Conservation (phyloP, 2,113 vertebrate species). For the Notarius lentiginosus region DNA sequence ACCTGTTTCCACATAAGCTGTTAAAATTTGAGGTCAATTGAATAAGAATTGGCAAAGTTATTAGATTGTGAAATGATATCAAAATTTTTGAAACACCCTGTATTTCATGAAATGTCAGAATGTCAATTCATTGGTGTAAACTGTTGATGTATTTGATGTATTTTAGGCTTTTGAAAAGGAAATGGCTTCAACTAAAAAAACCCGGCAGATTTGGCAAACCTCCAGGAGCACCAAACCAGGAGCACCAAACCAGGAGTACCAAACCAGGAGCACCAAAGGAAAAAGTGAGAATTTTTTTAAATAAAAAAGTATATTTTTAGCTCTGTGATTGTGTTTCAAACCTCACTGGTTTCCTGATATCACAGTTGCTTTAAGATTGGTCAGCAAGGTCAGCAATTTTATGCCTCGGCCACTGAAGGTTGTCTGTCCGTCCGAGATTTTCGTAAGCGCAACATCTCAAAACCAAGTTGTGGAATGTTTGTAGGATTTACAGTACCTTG, state of each 20-base stretch:
- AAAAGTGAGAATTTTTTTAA: conserved; percentile 26
- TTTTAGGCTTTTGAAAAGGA: conserved; percentile 64
- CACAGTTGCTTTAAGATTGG: neutral
- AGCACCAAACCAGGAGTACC: too few relatives aligned
- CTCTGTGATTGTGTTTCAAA: neutral
- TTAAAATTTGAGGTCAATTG: too few relatives aligned
- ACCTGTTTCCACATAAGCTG: too few relatives aligned
- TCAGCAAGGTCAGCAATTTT: neutral
- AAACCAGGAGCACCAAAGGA: conserved; percentile 18
- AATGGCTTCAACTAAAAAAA: neutral
- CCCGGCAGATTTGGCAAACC: rapidly evolving
- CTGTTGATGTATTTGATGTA: neutral
- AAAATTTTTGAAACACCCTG: neutral
- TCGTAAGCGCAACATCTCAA: neutral
- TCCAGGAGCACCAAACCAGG: neutral
- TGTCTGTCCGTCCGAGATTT: neutral
- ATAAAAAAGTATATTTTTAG: neutral
- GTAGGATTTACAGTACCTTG: too few relatives aligned
- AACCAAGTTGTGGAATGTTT: neutral
- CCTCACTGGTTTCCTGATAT: neutral
- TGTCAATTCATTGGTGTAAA: neutral
- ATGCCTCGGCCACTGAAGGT: too few relatives aligned
- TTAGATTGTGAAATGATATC: too few relatives aligned
- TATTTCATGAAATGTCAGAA: neutral
- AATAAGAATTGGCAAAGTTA: too few relatives aligned